phyloP scores from a whole-genome alignment of 2,797 vertebrate species.

The Tadarida brasiliensis region DNA sequence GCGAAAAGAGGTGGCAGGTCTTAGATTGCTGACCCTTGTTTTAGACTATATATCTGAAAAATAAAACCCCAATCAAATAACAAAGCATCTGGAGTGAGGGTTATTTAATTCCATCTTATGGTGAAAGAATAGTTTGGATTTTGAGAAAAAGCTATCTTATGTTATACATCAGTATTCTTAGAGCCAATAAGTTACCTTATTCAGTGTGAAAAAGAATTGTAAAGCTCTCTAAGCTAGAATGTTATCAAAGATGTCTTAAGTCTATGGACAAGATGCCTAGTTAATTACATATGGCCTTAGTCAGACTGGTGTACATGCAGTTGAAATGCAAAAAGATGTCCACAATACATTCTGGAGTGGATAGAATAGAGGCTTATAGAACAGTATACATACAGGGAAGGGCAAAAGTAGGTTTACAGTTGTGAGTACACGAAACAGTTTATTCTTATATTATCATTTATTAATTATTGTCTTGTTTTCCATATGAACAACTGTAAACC shows the following conservation, averaged over 20 bases:
- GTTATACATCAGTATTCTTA: slow-evolving; percentile 43
- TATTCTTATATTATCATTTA: no score
- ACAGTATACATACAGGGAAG: background rate
- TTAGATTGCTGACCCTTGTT: slow-evolving; percentile 4
- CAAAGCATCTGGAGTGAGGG: slow-evolving; percentile 41
- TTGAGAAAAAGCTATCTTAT: slow-evolving; percentile 47
- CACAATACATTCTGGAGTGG: slow-evolving; percentile 32
- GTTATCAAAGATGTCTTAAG: slow-evolving; percentile 22
- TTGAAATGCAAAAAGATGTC: slow-evolving; percentile 31
- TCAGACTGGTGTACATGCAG: background rate
- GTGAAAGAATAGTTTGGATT: slow-evolving; percentile 44
- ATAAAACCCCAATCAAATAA: background rate
- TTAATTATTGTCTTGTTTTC: no score
- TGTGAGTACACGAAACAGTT: no score
- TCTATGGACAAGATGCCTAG: slow-evolving; percentile 5
- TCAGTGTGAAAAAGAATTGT: slow-evolving; percentile 52
- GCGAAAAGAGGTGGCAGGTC: background rate
- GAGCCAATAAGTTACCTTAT: slow-evolving; percentile 43
- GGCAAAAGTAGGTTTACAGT: no score
- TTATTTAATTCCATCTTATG: slow-evolving; percentile 38
- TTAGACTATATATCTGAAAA: background rate
- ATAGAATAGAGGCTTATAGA: slow-evolving; percentile 37
- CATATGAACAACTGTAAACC: no score
- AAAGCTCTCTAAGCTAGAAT: slow-evolving; percentile 50
- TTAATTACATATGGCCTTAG: slow-evolving; percentile 53